Conservation (phyloP, 2,888 invertebrate species). For the Tenthredo mesomela region DNA sequence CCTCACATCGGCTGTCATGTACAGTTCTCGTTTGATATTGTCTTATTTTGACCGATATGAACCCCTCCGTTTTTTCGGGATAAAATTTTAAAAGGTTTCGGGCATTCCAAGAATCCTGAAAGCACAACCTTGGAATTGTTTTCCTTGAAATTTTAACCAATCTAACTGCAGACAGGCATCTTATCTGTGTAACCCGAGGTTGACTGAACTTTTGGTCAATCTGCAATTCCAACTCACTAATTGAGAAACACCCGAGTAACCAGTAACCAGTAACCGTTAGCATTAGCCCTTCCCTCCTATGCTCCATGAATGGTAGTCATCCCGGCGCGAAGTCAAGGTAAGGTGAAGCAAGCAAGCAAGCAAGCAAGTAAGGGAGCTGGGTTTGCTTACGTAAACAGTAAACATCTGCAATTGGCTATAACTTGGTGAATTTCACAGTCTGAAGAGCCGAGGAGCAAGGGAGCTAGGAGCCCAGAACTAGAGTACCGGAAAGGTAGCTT, state of each 20-base stretch:
- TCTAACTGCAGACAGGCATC: neutral
- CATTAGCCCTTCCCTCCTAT: neutral
- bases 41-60: neutral
- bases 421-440: constrained; percentile 27
- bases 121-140: neutral
- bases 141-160: neutral
- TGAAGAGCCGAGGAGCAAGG: neutral
- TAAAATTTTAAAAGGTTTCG: neutral
- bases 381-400: constrained; percentile 43
- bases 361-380: neutral
- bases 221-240: constrained; percentile 69
- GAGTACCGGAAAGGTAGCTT: constrained; percentile 1
- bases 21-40: neutral
- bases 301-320: neutral
- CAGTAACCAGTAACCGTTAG: constrained; percentile 38
- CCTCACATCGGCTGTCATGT: constrained; percentile 1
- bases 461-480: neutral
- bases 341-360: neutral
- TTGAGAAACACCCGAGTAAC: constrained; percentile 61
- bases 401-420: constrained; percentile 50
- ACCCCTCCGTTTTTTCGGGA: neutral
- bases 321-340: neutral
- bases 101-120: neutral
- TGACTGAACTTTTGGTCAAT: constrained; percentile 57
- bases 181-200: neutral